Conservation (phyloP, 2,797 vertebrate species). For the Semotilus atromaculatus region DNA sequence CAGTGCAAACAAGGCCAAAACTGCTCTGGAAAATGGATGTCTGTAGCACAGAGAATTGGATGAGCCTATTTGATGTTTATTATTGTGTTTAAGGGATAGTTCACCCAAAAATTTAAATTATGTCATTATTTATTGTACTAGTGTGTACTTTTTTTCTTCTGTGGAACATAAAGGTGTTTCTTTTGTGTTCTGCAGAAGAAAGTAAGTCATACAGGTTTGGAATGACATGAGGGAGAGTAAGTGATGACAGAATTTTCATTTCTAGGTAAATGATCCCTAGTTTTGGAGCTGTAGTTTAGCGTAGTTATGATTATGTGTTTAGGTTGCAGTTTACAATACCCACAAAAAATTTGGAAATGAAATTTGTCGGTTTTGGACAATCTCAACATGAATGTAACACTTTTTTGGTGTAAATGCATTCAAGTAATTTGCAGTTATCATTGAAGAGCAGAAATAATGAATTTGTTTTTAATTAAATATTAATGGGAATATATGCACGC, state of each 20-base stretch:
- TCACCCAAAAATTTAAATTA: not conserved
- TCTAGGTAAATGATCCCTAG: not conserved
- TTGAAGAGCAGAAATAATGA: not conserved
- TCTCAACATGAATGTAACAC: not conserved
- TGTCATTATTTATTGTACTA: no score
- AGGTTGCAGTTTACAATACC: not conserved
- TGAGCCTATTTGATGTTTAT: not conserved
- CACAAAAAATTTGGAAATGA: not conserved
- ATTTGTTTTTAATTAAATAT: not conserved
- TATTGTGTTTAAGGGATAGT: not conserved
- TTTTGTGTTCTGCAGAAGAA: not conserved
- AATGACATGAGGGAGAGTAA: not conserved
- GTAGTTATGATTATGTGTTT: not conserved
- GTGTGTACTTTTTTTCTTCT: not conserved
- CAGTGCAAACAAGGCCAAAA: not conserved
- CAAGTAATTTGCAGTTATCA: not conserved
- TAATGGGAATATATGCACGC: not conserved
- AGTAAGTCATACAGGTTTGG: not conserved
- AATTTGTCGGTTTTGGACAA: no score
- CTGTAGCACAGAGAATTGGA: no score
- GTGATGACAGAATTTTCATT: not conserved
- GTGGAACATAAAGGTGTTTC: not conserved
- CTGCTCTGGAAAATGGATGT: not conserved
- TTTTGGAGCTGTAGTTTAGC: constrained; percentile 1
- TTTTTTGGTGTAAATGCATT: not conserved